These are phyloP conservation scores for Plebejus anna DNA, from an alignment of 2,888 invertebrate species.

Conservation along the genomic window DNA sequence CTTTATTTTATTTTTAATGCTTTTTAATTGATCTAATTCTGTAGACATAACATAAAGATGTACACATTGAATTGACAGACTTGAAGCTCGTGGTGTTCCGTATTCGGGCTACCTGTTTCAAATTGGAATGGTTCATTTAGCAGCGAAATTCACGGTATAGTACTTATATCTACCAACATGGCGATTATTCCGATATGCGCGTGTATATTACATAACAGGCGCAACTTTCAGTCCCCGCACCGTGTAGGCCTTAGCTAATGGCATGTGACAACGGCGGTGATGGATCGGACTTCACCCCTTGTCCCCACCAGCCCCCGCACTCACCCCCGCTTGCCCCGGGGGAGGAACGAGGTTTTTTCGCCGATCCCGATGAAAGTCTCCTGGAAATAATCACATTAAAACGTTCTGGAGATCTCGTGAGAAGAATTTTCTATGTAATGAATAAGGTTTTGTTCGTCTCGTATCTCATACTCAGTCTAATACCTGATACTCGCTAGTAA, in stretches of 20 bases:
- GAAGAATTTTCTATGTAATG: background rate
- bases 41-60: no score
- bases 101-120: no score
- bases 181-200: background rate
- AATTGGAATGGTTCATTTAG: no score
- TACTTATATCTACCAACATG: no score
- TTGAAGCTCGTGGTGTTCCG: no score
- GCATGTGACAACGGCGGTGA: slow-evolving; percentile 73
- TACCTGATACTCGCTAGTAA: background rate
- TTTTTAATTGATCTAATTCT: no score
- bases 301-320: slow-evolving; percentile 35
- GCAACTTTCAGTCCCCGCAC: slow-evolving; percentile 35
- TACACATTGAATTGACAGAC: no score
- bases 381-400: slow-evolving; percentile 23
- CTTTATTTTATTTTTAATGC: background rate
- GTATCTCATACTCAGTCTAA: background rate
- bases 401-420: background rate
- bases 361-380: slow-evolving; percentile 6
- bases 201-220: background rate
- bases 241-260: slow-evolving; percentile 66
- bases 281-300: slow-evolving; percentile 60
- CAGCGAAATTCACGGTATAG: no score
- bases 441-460: background rate
- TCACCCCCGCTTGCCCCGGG: slow-evolving; percentile 35
- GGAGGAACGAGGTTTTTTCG: slow-evolving; percentile 9